Conservation (phyloP, 2,888 invertebrate genomes). For the Allophyes oxyacanthae region DNA sequence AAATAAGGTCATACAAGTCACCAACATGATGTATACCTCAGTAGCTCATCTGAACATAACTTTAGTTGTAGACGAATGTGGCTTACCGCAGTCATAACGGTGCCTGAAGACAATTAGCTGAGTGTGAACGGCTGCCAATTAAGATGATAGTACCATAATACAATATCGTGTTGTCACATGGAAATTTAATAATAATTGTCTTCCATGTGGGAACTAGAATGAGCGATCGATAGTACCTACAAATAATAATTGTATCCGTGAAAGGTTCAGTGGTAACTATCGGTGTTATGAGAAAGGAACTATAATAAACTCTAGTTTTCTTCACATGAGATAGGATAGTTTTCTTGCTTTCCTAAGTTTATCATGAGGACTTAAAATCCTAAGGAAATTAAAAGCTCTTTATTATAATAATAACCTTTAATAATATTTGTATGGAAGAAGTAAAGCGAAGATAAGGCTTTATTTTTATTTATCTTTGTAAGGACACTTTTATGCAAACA, state of each 20-base stretch:
- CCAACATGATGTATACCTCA: background rate
- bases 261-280: no score
- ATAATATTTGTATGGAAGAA: background rate
- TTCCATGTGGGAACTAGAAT: conserved; percentile 1
- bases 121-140: conserved; percentile 43
- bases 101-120: conserved; percentile 41
- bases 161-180: conserved; percentile 26
- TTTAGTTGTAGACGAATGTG: conserved; percentile 24
- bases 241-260: no score
- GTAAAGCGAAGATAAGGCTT: conserved; percentile 15
- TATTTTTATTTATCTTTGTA: conserved; percentile 21
- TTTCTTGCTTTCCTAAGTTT: no score
- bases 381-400: no score
- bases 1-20: no score
- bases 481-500: conserved; percentile 44
- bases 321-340: no score
- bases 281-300: no score
- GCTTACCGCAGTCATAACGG: conserved; percentile 47
- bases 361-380: no score
- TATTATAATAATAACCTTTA: background rate
- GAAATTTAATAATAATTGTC: conserved; percentile 10
- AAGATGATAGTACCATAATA: conserved; percentile 30
- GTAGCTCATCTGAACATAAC: conserved; percentile 27
- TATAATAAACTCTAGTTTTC: no score
- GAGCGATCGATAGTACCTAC: background rate